phyloP scores from a whole-genome alignment of 2,113 vertebrate species.

The Hepsetus odoe region DNA sequence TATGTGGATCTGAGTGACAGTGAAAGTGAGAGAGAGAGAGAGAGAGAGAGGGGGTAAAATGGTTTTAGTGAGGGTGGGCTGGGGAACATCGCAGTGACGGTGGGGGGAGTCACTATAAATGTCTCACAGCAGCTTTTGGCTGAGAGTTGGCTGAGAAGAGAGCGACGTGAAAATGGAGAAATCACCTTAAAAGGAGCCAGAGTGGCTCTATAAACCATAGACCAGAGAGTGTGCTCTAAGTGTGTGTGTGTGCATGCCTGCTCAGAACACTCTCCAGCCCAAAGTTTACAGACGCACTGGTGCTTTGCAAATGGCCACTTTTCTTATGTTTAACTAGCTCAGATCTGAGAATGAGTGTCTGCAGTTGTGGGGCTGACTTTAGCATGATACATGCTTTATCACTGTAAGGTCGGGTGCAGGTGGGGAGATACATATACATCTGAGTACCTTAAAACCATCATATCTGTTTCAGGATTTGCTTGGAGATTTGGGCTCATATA shows the following conservation, averaged over 20 bases:
- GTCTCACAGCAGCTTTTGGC: conserved; percentile 43
- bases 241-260: neutral
- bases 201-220: conserved; percentile 44
- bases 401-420: neutral
- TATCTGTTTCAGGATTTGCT: neutral
- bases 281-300: conserved; percentile 24
- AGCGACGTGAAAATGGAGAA: conserved; percentile 40
- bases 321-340: conserved; percentile 23
- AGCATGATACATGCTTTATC: neutral
- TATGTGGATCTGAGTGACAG: neutral
- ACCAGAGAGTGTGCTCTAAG: neutral
- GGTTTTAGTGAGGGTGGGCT: conserved; percentile 18
- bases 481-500: neutral
- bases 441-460: neutral
- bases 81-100: conserved; percentile 42
- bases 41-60: neutral
- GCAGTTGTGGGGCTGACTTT: neutral
- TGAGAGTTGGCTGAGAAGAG: conserved; percentile 33
- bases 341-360: neutral
- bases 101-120: conserved; percentile 35
- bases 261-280: neutral
- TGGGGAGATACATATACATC: neutral
- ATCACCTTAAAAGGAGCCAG: conserved; percentile 61
- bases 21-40: neutral
- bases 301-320: conserved; percentile 15